phyloP scores from a whole-genome alignment of 1,140 invertebrate genomes.

The Vanessa atalanta region DNA sequence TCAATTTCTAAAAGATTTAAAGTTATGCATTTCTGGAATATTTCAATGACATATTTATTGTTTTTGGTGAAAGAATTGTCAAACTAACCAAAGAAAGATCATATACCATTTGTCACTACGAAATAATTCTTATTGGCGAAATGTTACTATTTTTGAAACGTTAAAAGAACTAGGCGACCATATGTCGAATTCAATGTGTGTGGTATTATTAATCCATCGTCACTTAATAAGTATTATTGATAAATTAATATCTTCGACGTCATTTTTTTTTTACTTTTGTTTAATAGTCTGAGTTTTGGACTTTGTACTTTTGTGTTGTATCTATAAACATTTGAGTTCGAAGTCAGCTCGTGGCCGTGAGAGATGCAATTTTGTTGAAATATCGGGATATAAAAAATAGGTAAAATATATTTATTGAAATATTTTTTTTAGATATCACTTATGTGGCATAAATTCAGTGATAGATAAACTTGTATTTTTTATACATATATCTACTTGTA shows the following conservation, averaged over 20 bases:
- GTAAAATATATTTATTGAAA: too few relatives aligned
- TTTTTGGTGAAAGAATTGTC: background rate
- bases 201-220: conserved; percentile 45
- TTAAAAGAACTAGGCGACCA: conserved; percentile 5
- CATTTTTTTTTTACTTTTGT: background rate
- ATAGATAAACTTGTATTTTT: too few relatives aligned
- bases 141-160: background rate
- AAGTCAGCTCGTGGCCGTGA: too few relatives aligned
- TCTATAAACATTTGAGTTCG: too few relatives aligned
- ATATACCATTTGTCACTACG: background rate
- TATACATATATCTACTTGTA: too few relatives aligned
- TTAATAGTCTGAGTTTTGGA: too few relatives aligned
- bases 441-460: too few relatives aligned
- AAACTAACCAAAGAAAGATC: background rate
- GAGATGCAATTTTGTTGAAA: too few relatives aligned
- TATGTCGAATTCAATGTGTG: conserved; percentile 62
- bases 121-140: background rate
- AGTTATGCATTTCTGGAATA: background rate
- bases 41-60: background rate
- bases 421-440: too few relatives aligned
- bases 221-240: conserved; percentile 22
- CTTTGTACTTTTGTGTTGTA: too few relatives aligned
- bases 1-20: too few relatives aligned
- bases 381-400: too few relatives aligned
- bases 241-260: background rate